Percentiles rank a stretch among this genome's conserved stretches.
phyloP scores from a whole-genome alignment of 1,140 invertebrate species.

The Rhopalosiphum padi region DNA sequence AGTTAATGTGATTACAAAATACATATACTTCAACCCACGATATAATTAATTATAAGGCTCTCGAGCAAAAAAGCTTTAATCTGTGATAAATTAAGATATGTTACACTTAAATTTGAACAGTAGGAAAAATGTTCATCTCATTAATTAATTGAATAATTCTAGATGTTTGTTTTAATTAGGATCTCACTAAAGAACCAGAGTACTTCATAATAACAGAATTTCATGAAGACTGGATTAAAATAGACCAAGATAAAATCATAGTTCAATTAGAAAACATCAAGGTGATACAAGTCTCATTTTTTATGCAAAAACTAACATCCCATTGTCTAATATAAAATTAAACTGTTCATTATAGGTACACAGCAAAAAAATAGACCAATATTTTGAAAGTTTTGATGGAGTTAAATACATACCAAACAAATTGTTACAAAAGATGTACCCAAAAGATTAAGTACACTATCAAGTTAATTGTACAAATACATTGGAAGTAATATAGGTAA shows the following conservation, averaged over 20 bases:
- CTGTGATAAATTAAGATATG: not conserved
- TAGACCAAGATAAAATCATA: not conserved
- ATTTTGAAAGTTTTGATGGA: slow-evolving; percentile 12
- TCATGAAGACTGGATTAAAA: not conserved
- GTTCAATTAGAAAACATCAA: not conserved
- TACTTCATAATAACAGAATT: not conserved
- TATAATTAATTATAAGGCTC: not conserved
- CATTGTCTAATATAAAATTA: not conserved
- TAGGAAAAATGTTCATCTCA: not conserved
- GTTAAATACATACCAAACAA: not conserved
- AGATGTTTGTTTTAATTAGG: not conserved
- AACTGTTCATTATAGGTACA: not conserved
- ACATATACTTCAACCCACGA: no score
- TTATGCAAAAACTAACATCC: not conserved
- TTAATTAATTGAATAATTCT: not conserved
- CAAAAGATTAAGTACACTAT: not conserved
- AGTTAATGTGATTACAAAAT: no score
- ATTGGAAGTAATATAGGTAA: not conserved
- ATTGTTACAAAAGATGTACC: not conserved
- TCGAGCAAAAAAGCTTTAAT: not conserved
- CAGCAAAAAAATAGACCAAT: not conserved
- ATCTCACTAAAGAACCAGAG: slow-evolving; percentile 1
- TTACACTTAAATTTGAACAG: not conserved
- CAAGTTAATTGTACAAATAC: not conserved
- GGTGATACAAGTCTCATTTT: not conserved